phyloP scores from a whole-genome alignment of 2,113 vertebrate species.

The pig (Sus scrofa) region DNA sequence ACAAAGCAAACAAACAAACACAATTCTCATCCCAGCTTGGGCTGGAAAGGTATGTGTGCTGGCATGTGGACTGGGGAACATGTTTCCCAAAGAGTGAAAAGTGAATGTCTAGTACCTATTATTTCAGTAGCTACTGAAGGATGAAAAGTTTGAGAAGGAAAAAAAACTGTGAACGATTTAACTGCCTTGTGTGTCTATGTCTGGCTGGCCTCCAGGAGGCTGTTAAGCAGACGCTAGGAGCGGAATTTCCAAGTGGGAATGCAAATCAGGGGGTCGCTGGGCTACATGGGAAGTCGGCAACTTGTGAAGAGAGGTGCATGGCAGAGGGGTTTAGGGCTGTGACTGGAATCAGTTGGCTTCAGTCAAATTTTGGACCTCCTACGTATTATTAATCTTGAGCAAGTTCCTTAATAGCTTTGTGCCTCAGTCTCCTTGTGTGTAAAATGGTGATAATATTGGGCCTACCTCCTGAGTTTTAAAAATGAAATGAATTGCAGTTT shows the following conservation, averaged over 20 bases:
- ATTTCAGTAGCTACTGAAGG: neutral
- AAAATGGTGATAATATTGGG: neutral
- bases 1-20: neutral
- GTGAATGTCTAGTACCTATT: neutral
- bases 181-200: rapidly evolving
- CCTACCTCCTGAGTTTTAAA: neutral
- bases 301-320: neutral
- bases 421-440: neutral
- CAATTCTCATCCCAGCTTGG: slow-evolving; percentile 78
- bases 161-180: neutral
- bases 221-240: neutral
- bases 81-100: slow-evolving; percentile 29
- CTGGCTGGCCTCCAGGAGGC: neutral
- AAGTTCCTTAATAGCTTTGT: neutral
- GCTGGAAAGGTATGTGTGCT: neutral
- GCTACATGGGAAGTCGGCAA: neutral
- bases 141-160: slow-evolving; percentile 5
- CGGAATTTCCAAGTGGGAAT: neutral
- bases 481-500: neutral
- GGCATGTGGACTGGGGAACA: slow-evolving; percentile 27
- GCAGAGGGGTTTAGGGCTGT: too few species aligned
- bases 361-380: neutral
- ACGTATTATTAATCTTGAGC: neutral
- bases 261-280: neutral
- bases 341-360: neutral